Base-by-base conservation (phyloP, 2,113 vertebrate genomes). In the Bagarius yarrelli region DNA sequence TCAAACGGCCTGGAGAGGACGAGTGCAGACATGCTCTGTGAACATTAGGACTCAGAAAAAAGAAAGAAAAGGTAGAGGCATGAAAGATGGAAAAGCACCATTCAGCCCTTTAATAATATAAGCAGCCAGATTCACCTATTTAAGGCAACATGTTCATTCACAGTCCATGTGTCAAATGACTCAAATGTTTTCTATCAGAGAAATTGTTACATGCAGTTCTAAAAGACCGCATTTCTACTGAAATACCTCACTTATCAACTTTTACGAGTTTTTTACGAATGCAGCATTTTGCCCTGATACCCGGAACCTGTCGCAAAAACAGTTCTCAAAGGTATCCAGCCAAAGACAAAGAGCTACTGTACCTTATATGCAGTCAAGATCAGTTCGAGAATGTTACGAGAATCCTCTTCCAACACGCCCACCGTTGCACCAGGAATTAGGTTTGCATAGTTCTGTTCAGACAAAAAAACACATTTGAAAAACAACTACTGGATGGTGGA, bases 341-440 rank as follows among this genome's bases (percentile, higher is more conserved):
- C 6, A 53, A 13, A 30, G 1, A 19, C 27, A 53, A 72, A 32
- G 50, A 32, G 11, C 70, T 72, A 53, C 76, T 15, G 55, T 80
- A 97, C 98, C 91, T 99, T 96, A 86, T 99, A 99, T 1, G 98
- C 96, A 5, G 94, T 93, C 86, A 98, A 90, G 85, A 99, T 99
- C 85, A 99, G 25, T 80, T 99, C 95, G 74, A 98, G 93, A 85
- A 99, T 92, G 90, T 99, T 99, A 81, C 93, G 89, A 3, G 98
- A 99, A 89, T 99, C 95, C 2, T 85, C 63, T 40, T 93, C 94
- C 82, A 99, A 86, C 27, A 89, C 89, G 64, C 96, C 97, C 55
- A 99, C 97, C 0, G 95, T 98, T 79, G 98, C 97, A 47, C 98
- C 98, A 88, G 98, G 97, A 90, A 99, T 99, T 82, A 99, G 90